Percentiles rank a stretch among this genome's conserved stretches.
Conservation (phyloP, 2,888 invertebrate species). For the Nomada ruficornis region DNA sequence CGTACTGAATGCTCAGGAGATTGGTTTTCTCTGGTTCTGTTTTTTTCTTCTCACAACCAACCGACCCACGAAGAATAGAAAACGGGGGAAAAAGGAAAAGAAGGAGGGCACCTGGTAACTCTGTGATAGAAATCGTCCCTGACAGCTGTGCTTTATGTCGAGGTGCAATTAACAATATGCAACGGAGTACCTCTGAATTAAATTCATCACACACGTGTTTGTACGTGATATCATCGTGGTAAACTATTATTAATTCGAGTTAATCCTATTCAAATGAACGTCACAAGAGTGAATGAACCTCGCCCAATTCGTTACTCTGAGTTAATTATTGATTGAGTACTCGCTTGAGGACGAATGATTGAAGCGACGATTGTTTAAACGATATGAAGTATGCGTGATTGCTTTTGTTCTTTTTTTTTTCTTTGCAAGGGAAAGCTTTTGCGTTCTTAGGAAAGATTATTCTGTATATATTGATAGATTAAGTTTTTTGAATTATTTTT, state of each 20-base stretch:
- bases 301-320: slow-evolving; percentile 3
- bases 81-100: background rate
- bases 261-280: slow-evolving; percentile 37
- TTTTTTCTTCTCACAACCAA: background rate
- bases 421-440: slow-evolving; percentile 1
- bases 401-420: background rate
- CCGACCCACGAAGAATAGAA: background rate
- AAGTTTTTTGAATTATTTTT: slow-evolving; percentile 7
- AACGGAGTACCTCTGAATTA: slow-evolving; percentile 19
- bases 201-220: background rate
- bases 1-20: slow-evolving; percentile 2
- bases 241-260: slow-evolving; percentile 19
- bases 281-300: slow-evolving; percentile 24
- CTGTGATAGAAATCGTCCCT: slow-evolving; percentile 30
- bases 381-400: background rate
- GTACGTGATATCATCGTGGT: background rate
- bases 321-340: background rate
- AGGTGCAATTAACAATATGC: slow-evolving; percentile 10
- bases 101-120: slow-evolving; percentile 29
- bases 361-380: slow-evolving; percentile 2
- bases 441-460: slow-evolving; percentile 4
- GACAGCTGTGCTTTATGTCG: slow-evolving; percentile 1
- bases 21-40: background rate
- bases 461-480: slow-evolving; percentile 7
- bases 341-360: slow-evolving; percentile 1